phyloP scores from a whole-genome alignment of 2,888 invertebrate genomes.

The Agrotis segetum region DNA sequence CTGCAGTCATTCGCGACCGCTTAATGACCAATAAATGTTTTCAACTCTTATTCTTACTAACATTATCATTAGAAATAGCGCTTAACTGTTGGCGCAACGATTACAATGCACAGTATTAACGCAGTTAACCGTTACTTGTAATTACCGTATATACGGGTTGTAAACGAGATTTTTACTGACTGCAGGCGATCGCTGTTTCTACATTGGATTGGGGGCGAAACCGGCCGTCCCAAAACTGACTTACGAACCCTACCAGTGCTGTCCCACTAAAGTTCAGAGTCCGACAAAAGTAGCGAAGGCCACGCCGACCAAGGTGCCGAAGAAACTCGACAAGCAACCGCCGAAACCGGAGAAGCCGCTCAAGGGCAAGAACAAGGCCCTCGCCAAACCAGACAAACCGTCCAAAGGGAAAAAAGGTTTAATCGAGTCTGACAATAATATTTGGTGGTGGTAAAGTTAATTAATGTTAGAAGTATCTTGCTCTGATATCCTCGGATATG shows the following conservation, averaged over 20 bases:
- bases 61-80: conserved; percentile 87
- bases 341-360: conserved; percentile 80
- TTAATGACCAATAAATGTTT: conserved; percentile 87
- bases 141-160: conserved; percentile 86
- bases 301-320: conserved; percentile 92
- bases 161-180: conserved; percentile 96
- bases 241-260: conserved; percentile 98
- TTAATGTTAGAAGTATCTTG: conserved; percentile 77
- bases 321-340: conserved; percentile 87
- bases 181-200: conserved; percentile 99
- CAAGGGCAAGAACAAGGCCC: conserved; percentile 89
- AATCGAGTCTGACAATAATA: conserved; percentile 96
- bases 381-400: conserved; percentile 90
- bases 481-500: conserved; percentile 77
- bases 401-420: conserved; percentile 95
- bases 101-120: conserved; percentile 87
- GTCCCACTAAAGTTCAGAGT: conserved; percentile 96
- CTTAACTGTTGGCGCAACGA: conserved; percentile 83
- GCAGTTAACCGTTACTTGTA: conserved; percentile 84
- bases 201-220: conserved; percentile 98
- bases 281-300: conserved; percentile 95
- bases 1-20: conserved; percentile 92
- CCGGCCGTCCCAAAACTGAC: conserved; percentile 94
- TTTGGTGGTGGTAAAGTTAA: conserved; percentile 94
- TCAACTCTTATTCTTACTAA: conserved; percentile 89